These are phyloP conservation scores for Upupa epops DNA, from an alignment of 2,113 vertebrate species.

Conservation along the genomic window DNA sequence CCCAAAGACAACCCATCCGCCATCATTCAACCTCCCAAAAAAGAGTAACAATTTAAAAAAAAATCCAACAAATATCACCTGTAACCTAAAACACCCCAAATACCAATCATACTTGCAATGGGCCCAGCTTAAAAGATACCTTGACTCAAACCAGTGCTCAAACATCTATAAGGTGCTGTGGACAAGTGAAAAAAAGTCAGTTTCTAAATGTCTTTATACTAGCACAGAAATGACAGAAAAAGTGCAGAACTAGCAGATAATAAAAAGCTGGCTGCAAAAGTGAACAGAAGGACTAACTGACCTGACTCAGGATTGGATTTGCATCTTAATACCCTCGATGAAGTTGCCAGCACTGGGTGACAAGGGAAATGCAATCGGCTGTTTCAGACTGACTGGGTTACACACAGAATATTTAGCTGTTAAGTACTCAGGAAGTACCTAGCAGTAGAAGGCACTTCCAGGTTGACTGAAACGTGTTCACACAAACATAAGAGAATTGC, in stretches of 20 bases:
- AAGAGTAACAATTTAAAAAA: not conserved
- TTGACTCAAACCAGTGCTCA: not conserved
- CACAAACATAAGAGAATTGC: not conserved
- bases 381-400: not conserved
- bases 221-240: not conserved
- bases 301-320: constrained; percentile 1
- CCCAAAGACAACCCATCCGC: not conserved
- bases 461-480: not conserved
- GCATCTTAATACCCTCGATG: not conserved
- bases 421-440: not conserved
- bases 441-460: not conserved
- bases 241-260: not conserved
- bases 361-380: not conserved
- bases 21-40: not conserved
- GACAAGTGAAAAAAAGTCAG: constrained; percentile 2
- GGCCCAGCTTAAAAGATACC: not conserved
- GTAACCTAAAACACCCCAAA: not conserved
- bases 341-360: not conserved
- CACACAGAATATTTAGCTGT: not conserved
- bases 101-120: not conserved
- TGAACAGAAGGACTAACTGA: constrained; percentile 50
- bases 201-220: not conserved
- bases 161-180: not conserved
- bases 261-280: not conserved
- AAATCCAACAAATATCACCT: not conserved